Conservation (phyloP, 2,113 vertebrate species). For the Panthera leo region DNA sequence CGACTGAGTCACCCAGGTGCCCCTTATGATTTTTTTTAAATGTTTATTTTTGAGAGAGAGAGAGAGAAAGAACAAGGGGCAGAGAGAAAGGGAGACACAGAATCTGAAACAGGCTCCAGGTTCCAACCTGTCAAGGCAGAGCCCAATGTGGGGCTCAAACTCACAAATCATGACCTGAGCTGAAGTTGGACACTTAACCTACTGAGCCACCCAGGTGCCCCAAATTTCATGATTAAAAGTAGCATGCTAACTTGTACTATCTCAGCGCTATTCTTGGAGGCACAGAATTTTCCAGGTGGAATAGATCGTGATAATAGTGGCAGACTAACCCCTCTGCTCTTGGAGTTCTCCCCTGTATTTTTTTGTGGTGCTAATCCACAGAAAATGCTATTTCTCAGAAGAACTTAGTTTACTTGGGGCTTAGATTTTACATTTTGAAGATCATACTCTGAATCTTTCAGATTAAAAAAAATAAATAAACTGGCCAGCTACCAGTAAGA, state of each 20-base stretch:
- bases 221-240: background rate
- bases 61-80: too few species aligned
- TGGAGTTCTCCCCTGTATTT: background rate
- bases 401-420: background rate
- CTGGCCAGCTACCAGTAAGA: background rate
- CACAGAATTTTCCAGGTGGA: background rate
- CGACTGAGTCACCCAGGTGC: too few species aligned
- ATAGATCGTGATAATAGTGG: background rate
- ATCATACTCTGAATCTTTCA: background rate
- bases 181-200: too few species aligned
- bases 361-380: background rate
- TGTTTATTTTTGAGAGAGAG: too few species aligned
- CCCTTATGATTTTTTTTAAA: too few species aligned
- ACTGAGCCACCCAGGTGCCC: too few species aligned
- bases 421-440: slow-evolving; percentile 14
- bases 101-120: too few species aligned
- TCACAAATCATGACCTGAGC: too few species aligned
- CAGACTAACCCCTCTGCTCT: background rate
- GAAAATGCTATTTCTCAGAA: background rate
- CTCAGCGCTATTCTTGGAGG: background rate
- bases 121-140: too few species aligned
- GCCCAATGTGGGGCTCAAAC: too few species aligned
- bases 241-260: background rate
- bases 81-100: too few species aligned
- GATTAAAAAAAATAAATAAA: background rate